Evolutionary conservation across 2,113 vertebrate species (phyloP), one percentile per base, ranked within the genome.

Genomic region (Pampusana beccarii): DNA sequence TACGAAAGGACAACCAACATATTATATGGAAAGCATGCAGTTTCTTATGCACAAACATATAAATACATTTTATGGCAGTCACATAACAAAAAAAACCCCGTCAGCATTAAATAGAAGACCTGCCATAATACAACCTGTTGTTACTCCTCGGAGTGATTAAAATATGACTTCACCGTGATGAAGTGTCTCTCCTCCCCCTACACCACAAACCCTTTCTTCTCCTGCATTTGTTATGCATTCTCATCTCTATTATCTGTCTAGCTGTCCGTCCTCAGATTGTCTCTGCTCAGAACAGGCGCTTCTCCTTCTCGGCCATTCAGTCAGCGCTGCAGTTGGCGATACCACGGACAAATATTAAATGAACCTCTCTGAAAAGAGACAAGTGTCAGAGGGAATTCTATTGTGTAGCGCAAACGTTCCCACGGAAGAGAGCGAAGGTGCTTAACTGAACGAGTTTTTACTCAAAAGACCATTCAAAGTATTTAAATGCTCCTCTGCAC

Each of bases 41-140:
- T 92, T 96, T 94, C 95, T 85, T 93, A 92, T 92, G 82, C 94
- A 90, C 92, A 96, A 91, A 86, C 75, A 95, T 96, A 97, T 97
- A 97, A 96, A 97, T 96, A 96, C 77, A 90, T 88, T 97, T 97
- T 96, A 96, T 92, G 66, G 93, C 84, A 93, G 81, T 88, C 86
- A 94, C 90, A 80, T 70, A 92, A 77, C 40, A 85, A 86, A 93
- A 86, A 91, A 85, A 62, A 19, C 7, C 46, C 58, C 0, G 0
- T 29, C n/a, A 79, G 93, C 87, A 90, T 92, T 95, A 97, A 96
- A 97, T 96, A 95, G 96, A 92, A 96, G 86, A 56, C 42, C 69
- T 95, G 95, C 84, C 93, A 93, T 69, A 97, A 92, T 31, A 51
- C 94, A 96, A 94, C 92, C 84, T 88, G 94, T 95, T 88, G 90